Evolutionary conservation across 2,113 vertebrate genomes (phyloP), one percentile per base, ranked within the genome.

Genomic region (Orthonyx spaldingii): DNA sequence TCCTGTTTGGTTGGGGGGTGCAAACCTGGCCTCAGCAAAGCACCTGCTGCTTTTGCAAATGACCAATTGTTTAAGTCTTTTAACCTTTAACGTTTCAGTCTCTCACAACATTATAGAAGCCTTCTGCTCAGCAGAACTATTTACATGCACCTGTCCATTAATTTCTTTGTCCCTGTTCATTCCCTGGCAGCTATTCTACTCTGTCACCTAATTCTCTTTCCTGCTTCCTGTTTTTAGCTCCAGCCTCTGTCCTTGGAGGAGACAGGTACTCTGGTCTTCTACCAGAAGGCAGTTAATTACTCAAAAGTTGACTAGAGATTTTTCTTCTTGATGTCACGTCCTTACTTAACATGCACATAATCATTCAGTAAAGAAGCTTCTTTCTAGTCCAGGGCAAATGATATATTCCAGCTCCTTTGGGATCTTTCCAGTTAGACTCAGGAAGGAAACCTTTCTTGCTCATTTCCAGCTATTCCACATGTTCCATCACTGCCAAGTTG

Each of bases 1-100:
- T 46, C 39, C 20, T 1, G 0, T 61, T 61, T 11, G 4, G 20
- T 4, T 41, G 41, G 9, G 10, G 20, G 7, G 3, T 53, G 39
- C 30, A 82, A 68, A 68, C 28, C 30, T 68, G 47, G 41, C 46
- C 24, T 61, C 24, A 47, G 63, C 79, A 68, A 55, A 69, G n/a
- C 41, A 69, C 41, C 41, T 49, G 41, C 70, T 61, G 21, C 21
- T 83, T 89, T 82, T 69, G 26, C 41, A 61, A 69, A 35, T 4
- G 0, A 57, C 17, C 24, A 61, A 0, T 35, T 56, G 37, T 81
- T 72, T 32, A 16, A 55, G 26, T 60, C 21, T 32, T 68, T 61
- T 76, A 76, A 61, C 55, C 47, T 75, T 83, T 60, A 47, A 53
- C 39, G 55, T 76, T 82, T 75, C 37, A 52, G 46, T 52, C 11